Conservation (phyloP, 2,888 invertebrate genomes). For the Himalopsyche anomala region DNA sequence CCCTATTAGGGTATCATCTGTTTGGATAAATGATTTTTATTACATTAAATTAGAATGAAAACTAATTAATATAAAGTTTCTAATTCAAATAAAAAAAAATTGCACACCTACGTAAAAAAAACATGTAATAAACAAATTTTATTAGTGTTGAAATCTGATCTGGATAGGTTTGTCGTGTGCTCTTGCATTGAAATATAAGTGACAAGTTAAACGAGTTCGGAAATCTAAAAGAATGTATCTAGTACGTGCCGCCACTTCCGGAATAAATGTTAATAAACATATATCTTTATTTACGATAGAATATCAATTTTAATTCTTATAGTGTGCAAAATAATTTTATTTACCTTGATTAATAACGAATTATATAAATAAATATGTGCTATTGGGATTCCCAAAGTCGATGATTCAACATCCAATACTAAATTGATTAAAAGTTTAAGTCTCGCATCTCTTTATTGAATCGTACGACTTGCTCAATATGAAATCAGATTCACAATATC, state of each 20-base stretch:
- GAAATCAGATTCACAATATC: slow-evolving; percentile 1
- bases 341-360: too few relatives aligned
- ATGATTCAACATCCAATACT: too few relatives aligned
- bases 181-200: slow-evolving; percentile 1
- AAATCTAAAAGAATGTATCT: too few relatives aligned
- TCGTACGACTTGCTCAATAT: neutral
- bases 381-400: too few relatives aligned
- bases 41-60: neutral
- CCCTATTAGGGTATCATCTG: slow-evolving; percentile 7
- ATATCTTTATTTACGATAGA: too few relatives aligned
- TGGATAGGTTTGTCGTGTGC: slow-evolving; percentile 13
- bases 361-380: too few relatives aligned
- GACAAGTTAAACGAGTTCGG: neutral
- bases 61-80: slow-evolving; percentile 7
- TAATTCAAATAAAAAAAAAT: slow-evolving; percentile 10
- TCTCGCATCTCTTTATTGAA: neutral
- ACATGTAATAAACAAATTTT: slow-evolving; percentile 3
- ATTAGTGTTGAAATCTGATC: slow-evolving; percentile 15
- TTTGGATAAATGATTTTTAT: slow-evolving; percentile 11
- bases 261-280: too few relatives aligned
- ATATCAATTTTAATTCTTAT: too few relatives aligned
- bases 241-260: too few relatives aligned
- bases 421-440: too few relatives aligned
- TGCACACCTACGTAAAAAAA: slow-evolving; percentile 10
- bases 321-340: too few relatives aligned